phyloP scores from a whole-genome alignment of 2,888 invertebrate species.

The Nasonia oneida region DNA sequence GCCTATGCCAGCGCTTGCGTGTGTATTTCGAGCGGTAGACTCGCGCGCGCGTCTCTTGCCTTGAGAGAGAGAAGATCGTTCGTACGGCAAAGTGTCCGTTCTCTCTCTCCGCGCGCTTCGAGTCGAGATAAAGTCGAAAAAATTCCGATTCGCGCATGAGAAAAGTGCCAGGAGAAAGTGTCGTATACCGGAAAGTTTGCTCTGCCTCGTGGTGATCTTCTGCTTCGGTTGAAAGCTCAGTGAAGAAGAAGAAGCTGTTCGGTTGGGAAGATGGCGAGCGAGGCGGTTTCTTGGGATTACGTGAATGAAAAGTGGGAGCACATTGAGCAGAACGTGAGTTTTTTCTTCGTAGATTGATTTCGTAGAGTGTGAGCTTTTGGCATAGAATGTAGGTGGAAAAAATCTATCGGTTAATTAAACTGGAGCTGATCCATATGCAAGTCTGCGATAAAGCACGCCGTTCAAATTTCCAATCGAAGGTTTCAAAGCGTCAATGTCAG shows the following conservation, averaged over 20 bases:
- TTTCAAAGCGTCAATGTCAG: conserved; percentile 34
- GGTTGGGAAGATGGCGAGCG: conserved; percentile 67
- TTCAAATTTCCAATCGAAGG: background rate
- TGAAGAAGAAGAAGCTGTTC: background rate
- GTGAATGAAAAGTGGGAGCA: conserved; percentile 76
- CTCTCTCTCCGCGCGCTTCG: background rate
- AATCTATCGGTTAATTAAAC: background rate
- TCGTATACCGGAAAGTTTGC: background rate
- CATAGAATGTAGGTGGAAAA: background rate
- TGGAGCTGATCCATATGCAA: background rate
- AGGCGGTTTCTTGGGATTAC: conserved; percentile 70
- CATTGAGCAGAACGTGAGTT: conserved; percentile 74
- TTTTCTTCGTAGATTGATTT: background rate
- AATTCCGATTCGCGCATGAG: background rate
- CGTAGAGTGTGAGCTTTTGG: background rate
- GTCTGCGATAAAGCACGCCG: background rate
- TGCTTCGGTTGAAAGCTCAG: background rate
- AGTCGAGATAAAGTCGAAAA: background rate
- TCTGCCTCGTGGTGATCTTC: background rate
- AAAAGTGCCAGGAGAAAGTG: background rate
- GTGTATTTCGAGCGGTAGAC: conserved; percentile 63
- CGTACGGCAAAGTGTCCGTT: background rate
- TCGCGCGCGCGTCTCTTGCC: background rate
- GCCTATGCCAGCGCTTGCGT: conserved; percentile 40
- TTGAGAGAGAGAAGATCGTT: conserved; percentile 18